These are phyloP conservation scores for Boulengeromyrus knoepffleri DNA, from an alignment of 2,113 vertebrate species.

Conservation along the genomic window DNA sequence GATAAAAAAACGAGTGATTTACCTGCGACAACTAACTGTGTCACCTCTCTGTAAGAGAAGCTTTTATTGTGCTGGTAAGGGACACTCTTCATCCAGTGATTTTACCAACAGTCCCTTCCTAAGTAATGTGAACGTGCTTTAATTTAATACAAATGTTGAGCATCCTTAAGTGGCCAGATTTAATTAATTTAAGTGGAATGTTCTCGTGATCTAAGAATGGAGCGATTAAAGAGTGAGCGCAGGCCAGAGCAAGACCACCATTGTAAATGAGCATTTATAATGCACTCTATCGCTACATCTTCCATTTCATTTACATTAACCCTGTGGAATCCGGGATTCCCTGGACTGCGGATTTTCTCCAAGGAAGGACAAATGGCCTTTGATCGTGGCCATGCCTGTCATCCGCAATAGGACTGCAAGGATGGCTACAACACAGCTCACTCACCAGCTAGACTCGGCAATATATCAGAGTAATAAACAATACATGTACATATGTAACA, in stretches of 20 bases:
- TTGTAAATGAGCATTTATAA: neutral
- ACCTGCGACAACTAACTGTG: neutral
- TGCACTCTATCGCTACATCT: neutral
- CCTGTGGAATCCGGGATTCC: neutral
- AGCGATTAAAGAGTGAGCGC: neutral
- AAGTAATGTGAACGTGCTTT: slow-evolving; percentile 15
- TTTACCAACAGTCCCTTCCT: slow-evolving; percentile 17
- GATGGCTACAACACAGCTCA: neutral
- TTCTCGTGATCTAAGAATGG: slow-evolving; percentile 20
- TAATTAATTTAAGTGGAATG: slow-evolving; percentile 23
- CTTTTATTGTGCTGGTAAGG: neutral
- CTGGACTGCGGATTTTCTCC: neutral
- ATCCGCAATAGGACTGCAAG: neutral
- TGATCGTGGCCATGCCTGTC: neutral
- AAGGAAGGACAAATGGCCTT: neutral
- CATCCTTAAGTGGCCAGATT: slow-evolving; percentile 21
- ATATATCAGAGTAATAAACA: neutral
- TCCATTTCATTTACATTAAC: neutral
- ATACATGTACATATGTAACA: neutral
- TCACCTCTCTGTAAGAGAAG: neutral
- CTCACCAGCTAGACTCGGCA: neutral
- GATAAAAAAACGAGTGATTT: neutral
- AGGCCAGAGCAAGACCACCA: neutral
- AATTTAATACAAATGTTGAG: slow-evolving; percentile 17
- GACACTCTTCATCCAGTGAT: slow-evolving; percentile 19